Evolutionary conservation across 64 coral and sea anemone genomes (phyloP), one percentile per base, ranked within the genome.

Genomic region (Montipora capricornis): DNA sequence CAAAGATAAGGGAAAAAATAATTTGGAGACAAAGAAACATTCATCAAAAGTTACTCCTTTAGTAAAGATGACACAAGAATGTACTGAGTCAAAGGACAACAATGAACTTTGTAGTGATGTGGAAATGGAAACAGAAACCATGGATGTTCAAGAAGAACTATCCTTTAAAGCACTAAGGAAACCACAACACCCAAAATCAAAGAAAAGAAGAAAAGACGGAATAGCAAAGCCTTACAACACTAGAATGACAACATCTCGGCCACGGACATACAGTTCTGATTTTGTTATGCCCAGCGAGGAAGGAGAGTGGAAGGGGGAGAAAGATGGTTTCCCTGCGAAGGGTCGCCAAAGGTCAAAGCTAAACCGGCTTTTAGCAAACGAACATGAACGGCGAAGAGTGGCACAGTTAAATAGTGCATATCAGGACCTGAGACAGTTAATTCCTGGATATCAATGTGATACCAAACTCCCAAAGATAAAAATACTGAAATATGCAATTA

Each of bases 381-480:
- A 98, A 76, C 96, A 98, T 74, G 96, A 98, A 59, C 94, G 96
- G 8, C 90, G 96, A 6, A 84, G 96, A 22, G 96, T 98, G 3
- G 96, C 96, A 11, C 96, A 98, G 80, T 83, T 98, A 15, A 98
- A 98, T 80, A 89, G 83, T 62, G 96, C 91, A 24, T 98, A 98
- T 49, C 96, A 98, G 85, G 85, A 95, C 11, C 37, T 98, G 44
- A 81, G 96, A 24, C 92, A 98, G 84, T 81, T 93, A 13, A 98
- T 98, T 81, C 96, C 96, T 51, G 96, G 96, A 5, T 98, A 98
- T 45, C 96, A 98, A 83, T 98, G 96, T 75, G 96, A 98, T 69
- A 98, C 96, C 49, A 98, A 98, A 69, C 68, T 98, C 19, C 96
- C 96, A 1, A 98, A 98, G 70, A 98, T 98, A 68, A 98, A 98